Percentiles rank a stretch among this genome's conserved stretches.
These are phyloP conservation scores for Abrostola triplasia DNA, from an alignment of 2,888 invertebrate genomes.

Conservation along the genomic window DNA sequence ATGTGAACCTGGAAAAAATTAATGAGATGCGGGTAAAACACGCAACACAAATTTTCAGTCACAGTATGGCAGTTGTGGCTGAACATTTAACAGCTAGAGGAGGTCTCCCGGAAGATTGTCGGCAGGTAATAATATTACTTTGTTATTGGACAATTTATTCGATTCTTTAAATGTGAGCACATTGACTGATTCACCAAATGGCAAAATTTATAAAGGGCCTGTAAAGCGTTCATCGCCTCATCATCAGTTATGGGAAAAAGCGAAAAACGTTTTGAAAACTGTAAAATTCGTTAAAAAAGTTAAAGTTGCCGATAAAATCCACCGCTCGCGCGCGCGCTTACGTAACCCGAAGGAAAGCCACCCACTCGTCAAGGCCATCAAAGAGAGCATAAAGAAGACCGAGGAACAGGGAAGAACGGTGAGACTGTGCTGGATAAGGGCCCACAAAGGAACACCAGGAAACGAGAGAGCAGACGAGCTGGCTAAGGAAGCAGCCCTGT, in stretches of 20 bases:
- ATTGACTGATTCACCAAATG: conserved; percentile 11
- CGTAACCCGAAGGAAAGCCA: no score
- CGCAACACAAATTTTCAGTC: not conserved
- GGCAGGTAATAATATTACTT: not conserved
- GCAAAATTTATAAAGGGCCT: conserved; percentile 17
- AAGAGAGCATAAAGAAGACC: no score
- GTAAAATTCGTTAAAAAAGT: not conserved
- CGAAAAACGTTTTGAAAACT: not conserved
- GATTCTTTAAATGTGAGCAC: conserved; percentile 1
- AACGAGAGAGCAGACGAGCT: no score
- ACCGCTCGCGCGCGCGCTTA: no score
- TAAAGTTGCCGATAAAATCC: conserved; percentile 25
- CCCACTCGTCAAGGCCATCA: no score
- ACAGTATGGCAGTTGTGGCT: conserved; percentile 53
- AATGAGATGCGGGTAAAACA: not conserved
- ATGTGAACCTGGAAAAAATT: not conserved
- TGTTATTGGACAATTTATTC: conserved; percentile 15
- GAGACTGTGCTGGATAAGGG: no score
- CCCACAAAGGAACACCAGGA: no score
- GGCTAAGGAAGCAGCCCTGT: no score
- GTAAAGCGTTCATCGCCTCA: conserved; percentile 7
- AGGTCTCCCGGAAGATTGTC: conserved; percentile 12
- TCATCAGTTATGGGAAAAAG: conserved; percentile 3
- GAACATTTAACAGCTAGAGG: conserved; percentile 33
- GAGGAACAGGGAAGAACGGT: no score